A percentile compares a stretch with the other conserved stretches of the same genome.
phyloP scores from a whole-genome alignment of 2,797 vertebrate species.

The Hemibagrus guttatus region DNA sequence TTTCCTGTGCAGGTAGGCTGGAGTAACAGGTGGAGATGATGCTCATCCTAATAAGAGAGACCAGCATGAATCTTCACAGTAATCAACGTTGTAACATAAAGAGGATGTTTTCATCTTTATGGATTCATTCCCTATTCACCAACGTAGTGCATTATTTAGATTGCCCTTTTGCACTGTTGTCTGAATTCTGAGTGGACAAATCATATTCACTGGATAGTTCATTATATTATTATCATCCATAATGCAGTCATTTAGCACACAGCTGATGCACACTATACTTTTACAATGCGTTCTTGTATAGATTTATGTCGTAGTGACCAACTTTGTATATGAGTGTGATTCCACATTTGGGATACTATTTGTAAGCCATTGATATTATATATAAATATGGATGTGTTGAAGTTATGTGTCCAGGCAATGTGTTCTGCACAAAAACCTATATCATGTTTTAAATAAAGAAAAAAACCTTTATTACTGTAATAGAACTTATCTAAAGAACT shows the following conservation, averaged over 20 bases:
- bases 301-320: neutral
- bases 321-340: neutral
- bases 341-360: neutral
- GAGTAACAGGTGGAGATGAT: conserved; percentile 40
- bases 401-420: neutral
- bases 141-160: neutral
- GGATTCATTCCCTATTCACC: conserved; percentile 3
- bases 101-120: neutral
- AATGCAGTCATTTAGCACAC: neutral
- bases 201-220: neutral
- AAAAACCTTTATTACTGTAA: neutral
- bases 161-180: neutral
- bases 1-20: neutral
- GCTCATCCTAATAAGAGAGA: conserved; percentile 5
- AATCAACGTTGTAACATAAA: neutral
- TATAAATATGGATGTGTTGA: neutral
- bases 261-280: neutral
- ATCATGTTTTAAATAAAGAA: neutral
- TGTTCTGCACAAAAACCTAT: neutral
- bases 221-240: neutral
- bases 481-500: neutral
- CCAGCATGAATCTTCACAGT: neutral
- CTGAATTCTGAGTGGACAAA: conserved; percentile 1
- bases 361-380: no score
- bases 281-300: neutral